Evolutionary conservation across 2,797 vertebrate genomes (phyloP).

Genomic region (Pseudopleuronectes americanus): DNA sequence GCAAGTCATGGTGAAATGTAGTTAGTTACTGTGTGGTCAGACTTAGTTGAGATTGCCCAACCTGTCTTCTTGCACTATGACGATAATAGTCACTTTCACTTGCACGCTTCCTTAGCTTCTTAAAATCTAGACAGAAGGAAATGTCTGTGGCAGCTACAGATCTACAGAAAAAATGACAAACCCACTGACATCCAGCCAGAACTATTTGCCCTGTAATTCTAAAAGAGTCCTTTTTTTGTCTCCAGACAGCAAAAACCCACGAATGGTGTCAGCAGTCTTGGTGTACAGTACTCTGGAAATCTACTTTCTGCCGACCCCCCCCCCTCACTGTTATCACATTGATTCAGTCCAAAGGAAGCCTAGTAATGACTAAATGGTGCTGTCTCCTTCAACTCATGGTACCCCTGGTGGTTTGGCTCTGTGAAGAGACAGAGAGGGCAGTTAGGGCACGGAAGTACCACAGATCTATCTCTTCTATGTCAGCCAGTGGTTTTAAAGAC

Average conservation of each 20-base stretch:
- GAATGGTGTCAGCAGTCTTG: constrained; percentile 40
- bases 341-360: constrained; percentile 77
- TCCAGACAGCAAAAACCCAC: constrained; percentile 24
- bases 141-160: constrained; percentile 13
- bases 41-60: too few species aligned
- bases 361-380: constrained; percentile 86
- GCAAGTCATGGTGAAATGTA: constrained; percentile 7
- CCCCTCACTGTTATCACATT: constrained; percentile 55
- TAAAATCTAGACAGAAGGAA: constrained; percentile 3
- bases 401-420: constrained; percentile 88
- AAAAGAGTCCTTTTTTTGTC: constrained; percentile 62
- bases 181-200: constrained; percentile 39
- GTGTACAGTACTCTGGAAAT: constrained; percentile 39
- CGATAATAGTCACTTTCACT: background rate
- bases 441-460: constrained; percentile 80
- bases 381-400: constrained; percentile 90
- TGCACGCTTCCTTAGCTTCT: background rate
- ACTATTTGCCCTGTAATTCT: constrained; percentile 58
- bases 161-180: constrained; percentile 18
- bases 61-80: background rate
- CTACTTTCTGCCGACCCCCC: constrained; percentile 36
- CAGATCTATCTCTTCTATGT: constrained; percentile 59
- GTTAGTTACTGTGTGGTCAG: background rate
- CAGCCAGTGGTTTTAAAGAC: constrained; percentile 50
- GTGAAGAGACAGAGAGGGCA: constrained; percentile 85